Base-by-base conservation (phyloP, 2,797 vertebrate genomes). In the Vipera latastei region DNA sequence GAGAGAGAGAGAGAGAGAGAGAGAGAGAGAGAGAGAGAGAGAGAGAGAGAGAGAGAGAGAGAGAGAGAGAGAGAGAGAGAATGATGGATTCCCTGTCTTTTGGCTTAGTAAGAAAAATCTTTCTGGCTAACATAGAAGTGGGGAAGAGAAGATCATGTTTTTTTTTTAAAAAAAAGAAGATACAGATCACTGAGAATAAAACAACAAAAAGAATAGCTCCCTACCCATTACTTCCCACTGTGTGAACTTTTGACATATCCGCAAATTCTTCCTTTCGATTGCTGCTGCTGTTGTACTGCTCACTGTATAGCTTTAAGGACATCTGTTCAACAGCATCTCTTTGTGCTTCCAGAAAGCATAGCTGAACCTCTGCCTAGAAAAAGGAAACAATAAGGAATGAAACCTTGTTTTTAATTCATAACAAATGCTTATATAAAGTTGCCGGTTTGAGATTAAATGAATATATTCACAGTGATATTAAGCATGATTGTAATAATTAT, bases 281-380 rank as follows among this genome's bases (percentile, higher is more conserved):
- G 97, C 98, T 96, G 89, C 98, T 91, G 1, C 96, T 96, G 87
- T 97, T 97, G 95, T 98, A 98, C 93, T 98, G 98, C 94, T 98
- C 98, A 89, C 97, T 98, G 96, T 98, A 98, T 93, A 99, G 98
- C 96, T 98, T 98, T 96, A 98, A 96, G 88, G 98, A 98, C 98
- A 99, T 99, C 98, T 99, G 98, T 97, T 99, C 98, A 96, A 99
- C 97, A 91, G 98, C 98, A 59, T 98, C 98, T 97, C 98, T 98
- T 97, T 98, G 98, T 94, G 98, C 98, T 96, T 99, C 98, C 95
- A 97, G 96, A 96, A 98, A 98, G 96, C 98, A 97, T 93, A 97
- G 97, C 94, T 97, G 97, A 97, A 97, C 97, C 95, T 98, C 98
- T 60, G 96, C 97, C 99, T 99, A 96, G 94, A 97, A 95, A 97